Base-by-base conservation (phyloP, 1,140 invertebrate genomes). In the Bombus fervidus region DNA sequence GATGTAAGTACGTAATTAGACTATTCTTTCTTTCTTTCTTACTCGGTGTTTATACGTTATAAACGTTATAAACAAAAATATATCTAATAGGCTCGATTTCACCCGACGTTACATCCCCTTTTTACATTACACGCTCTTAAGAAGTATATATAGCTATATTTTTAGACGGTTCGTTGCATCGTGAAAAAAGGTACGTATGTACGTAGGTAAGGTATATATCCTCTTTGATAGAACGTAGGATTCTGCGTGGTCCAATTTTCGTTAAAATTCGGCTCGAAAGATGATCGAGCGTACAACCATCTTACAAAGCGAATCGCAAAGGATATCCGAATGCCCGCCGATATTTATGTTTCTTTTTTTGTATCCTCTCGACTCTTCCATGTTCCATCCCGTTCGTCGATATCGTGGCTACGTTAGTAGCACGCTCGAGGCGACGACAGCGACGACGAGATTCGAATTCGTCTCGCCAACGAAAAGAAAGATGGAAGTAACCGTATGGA, bases 291-390 rank as follows among this genome's bases (percentile, higher is more conserved):
- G 47, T 64, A 31, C 41, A 41, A 79, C 62, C 34, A 62, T 1
- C 57, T 37, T 15, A n/a, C 87, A 78, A 77, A 83, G 88, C 77
- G 87, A 84, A 88, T 80, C 64, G 25, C 37, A 53, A 71, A 59
- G 80, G 71, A n/a, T 13, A 62, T 53, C 5, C 47, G 6, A 53
- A 53, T 53, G 18, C 0, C 47, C 18, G 47, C 18, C 47, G 1
- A 89, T 68, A 39, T 28, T 34, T 31, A 15, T 2, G 62, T 64
- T 2, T 13, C 2, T 13, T 6, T 18, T 6, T 6, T 6, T n/a
- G 2, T 5, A 64, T 57, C 34, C 3, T 31, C n/a, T 68, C 64
- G 31, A 25, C 34, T 37, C 22, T 25, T 31, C 78, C 43, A 66
- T 43, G 59, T 34, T 28, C n/a, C 34, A 13, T 25, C 12, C 4